Evolutionary conservation across 2,888 invertebrate species (phyloP), one percentile per base, ranked within the genome.

Genomic region (Cerastis rubricosa): DNA sequence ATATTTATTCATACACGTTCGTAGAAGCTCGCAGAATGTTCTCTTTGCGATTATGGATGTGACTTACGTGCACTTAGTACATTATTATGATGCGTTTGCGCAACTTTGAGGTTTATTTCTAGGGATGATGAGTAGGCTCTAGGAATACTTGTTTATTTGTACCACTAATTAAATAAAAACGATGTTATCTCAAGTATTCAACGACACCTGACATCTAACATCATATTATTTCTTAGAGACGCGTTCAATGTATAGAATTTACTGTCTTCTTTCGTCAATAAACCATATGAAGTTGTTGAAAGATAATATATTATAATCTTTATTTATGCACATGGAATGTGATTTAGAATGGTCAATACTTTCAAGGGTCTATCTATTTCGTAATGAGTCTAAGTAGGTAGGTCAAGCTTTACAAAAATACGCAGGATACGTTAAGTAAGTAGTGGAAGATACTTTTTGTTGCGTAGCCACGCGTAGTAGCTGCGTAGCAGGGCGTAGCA

Each of bases 1-100:
- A 63, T 76, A 66, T 84, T 84, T 84, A 84, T 79, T 68, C 64
- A 78, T 71, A 65, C 43, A 68, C 22, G 45, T 82, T 25, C 57
- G 63, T 68, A 43, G 75, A 83, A 69, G 35, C 63, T 64, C 45
- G n/a, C 59, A 71, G 73, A 83, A 86, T 45, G 25, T 72, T 74
- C 25, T 70, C 17, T 80, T 40, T n/a, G 17, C 51, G 25, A 57
- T 64, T 54, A 67, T 40, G 57, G 51, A 74, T 65, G 22, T 71
- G 12, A 57, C 29, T 25, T 43, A 51, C 14, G 4, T 59, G 25
- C 12, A 66, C 9, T 57, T 73, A 63, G 25, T 54, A 54, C 8
- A 14, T 54, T 17, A 45, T 25, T 49, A 35, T 59, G 35, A 14
- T 22, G 43, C 25, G 40, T 59, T 73, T 59, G 59, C 19, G 51